Evolutionary conservation across 2,113 vertebrate genomes (phyloP), one percentile per base, ranked within the genome.

Genomic region (Vulpes ferrilata): DNA sequence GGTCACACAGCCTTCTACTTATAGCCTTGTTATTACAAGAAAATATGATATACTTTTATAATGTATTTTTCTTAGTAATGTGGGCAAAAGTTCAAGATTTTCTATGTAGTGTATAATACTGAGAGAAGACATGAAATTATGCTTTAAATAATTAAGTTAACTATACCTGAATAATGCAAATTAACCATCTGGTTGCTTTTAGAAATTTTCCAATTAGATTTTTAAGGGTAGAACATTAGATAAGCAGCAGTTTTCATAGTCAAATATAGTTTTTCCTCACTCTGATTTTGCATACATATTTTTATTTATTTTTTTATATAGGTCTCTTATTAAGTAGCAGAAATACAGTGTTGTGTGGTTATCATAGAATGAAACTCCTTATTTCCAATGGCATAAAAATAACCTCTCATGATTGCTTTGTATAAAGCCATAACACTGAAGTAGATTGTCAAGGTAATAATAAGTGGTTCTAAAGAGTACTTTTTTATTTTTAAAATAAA

Each of bases 401-500:
- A 81, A 20, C 25, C 93, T 96, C 43, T 82, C 71, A 48, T 5
- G 69, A 11, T 7, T 84, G 11, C 89, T 96, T 96, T 81, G 16
- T 48, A 48, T 53, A 13, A 83, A 64, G 7, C 23, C 55, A 78
- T 74, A 96, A 76, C 94, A 2, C 88, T 78, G 23, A 90, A 94
- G 9, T 7, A 19, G 11, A 69, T 89, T 67, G 85, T 96, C 62
- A 97, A 67, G 82, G 83, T 84, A 82, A 95, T 92, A 90, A 38
- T 3, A 88, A 19, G 73, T 19, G 0, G 2, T 94, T 98, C 94
- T 92, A 95, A 92, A 94, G n/a, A 85, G 13, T 57, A 11, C 27
- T 90, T 12, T 85, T 97, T 79, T 32, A 79, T 78, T 94, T 98
- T 74, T 85, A 62, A 89, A 95, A 97, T 87, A 97, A 97, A 91